These are phyloP conservation scores for Cataglyphis hispanica DNA, from an alignment of 1,140 invertebrate genomes.

Conservation along the genomic window DNA sequence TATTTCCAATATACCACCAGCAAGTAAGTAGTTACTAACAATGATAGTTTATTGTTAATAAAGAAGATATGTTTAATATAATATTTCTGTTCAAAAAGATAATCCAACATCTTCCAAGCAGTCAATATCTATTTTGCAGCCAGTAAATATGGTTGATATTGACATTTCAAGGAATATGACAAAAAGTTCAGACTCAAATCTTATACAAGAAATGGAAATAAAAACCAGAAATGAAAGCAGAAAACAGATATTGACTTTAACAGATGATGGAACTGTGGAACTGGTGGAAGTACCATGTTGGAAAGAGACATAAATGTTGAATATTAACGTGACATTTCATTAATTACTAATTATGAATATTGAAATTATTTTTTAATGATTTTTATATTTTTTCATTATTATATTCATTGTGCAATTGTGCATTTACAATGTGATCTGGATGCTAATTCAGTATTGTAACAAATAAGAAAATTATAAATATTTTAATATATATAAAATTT, in stretches of 20 bases:
- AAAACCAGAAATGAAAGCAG: slow-evolving; percentile 58
- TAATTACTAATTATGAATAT: neutral
- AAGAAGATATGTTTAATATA: neutral
- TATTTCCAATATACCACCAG: neutral
- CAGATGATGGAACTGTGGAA: slow-evolving; percentile 76
- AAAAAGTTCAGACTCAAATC: neutral
- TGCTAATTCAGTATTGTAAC: neutral
- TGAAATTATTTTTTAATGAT: neutral
- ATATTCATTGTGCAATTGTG: neutral
- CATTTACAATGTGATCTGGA: no score
- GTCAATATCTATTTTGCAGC: neutral
- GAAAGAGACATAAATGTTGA: slow-evolving; percentile 62
- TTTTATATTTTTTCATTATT: neutral
- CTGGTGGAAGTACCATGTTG: slow-evolving; percentile 71
- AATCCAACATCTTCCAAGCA: neutral
- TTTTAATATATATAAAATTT: slow-evolving; percentile 2
- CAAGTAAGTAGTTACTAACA: neutral
- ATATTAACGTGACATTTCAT: slow-evolving; percentile 38
- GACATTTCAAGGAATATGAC: neutral
- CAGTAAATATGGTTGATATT: neutral
- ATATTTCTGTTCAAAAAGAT: neutral
- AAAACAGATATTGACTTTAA: slow-evolving; percentile 73
- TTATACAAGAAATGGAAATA: neutral
- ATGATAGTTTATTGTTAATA: neutral
- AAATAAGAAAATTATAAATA: neutral